Conservation (phyloP, 2,888 invertebrate species). For the Tetragnatha montana region DNA sequence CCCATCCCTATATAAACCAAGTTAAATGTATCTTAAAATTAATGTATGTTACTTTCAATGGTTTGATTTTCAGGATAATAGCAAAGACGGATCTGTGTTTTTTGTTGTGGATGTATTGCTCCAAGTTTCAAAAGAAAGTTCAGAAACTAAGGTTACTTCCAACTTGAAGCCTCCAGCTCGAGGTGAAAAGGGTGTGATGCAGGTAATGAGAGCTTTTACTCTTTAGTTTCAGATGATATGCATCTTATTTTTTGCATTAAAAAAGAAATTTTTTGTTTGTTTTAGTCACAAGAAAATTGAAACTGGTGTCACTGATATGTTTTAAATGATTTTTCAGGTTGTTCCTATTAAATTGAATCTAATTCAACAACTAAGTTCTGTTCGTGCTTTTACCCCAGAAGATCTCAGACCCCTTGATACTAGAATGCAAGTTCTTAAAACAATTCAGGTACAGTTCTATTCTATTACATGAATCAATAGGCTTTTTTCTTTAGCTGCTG, state of each 20-base stretch:
- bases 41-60: no score
- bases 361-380: slow-evolving; percentile 90
- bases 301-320: background rate
- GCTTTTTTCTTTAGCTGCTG: background rate
- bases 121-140: slow-evolving; percentile 83
- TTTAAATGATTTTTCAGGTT: slow-evolving; percentile 73
- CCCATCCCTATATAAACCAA: no score
- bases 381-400: slow-evolving; percentile 91
- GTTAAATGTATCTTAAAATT: no score
- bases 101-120: slow-evolving; percentile 86
- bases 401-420: slow-evolving; percentile 91
- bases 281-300: no score
- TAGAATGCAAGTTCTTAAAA: slow-evolving; percentile 88
- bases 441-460: slow-evolving; percentile 79
- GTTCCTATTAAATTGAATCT: slow-evolving; percentile 89
- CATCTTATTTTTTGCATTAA: background rate
- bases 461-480: background rate
- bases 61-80: slow-evolving; percentile 21
- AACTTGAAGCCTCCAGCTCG: slow-evolving; percentile 78
- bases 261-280: background rate
- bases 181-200: slow-evolving; percentile 86
- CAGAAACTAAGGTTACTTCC: slow-evolving; percentile 77
- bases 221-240: background rate
- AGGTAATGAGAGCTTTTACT: slow-evolving; percentile 78
- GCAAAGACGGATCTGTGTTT: slow-evolving; percentile 21